Conservation (phyloP, 2,113 vertebrate genomes). For the Hucho hucho region DNA sequence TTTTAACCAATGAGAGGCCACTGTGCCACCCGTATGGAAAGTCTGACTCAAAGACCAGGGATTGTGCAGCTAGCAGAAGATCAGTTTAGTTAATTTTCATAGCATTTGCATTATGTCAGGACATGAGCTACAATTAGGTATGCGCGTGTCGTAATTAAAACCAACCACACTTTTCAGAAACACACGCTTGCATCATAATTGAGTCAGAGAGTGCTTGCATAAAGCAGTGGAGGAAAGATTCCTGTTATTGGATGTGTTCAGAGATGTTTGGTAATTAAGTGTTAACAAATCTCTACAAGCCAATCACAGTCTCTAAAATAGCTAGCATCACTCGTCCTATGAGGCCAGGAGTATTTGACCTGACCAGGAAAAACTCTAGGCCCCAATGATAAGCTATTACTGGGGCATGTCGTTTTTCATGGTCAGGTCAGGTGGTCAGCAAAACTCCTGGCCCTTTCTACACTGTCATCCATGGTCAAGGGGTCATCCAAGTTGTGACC, state of each 20-base stretch:
- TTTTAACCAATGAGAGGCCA: conserved; percentile 44
- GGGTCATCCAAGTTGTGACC: too few relatives aligned
- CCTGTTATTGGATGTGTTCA: conserved; percentile 52
- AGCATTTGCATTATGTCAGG: conserved; percentile 79
- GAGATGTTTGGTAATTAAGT: conserved; percentile 60
- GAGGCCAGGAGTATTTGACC: too few relatives aligned
- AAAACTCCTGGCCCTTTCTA: too few relatives aligned
- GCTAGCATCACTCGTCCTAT: too few relatives aligned
- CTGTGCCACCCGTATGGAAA: conserved; percentile 56
- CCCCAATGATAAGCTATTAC: too few relatives aligned
- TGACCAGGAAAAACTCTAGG: too few relatives aligned
- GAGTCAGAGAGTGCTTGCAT: conserved; percentile 55
- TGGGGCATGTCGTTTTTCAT: too few relatives aligned
- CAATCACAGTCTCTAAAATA: too few relatives aligned
- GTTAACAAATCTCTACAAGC: too few relatives aligned
- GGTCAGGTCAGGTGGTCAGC: too few relatives aligned
- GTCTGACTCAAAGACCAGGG: conserved; percentile 69
- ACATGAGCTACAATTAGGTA: conserved; percentile 80
- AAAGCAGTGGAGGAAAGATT: conserved; percentile 47
- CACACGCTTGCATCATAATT: conserved; percentile 76
- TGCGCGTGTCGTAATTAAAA: conserved; percentile 76
- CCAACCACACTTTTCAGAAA: conserved; percentile 75
- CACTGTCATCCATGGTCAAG: too few relatives aligned
- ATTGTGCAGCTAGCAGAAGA: conserved; percentile 69
- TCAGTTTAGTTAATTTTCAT: conserved; percentile 78